Base-by-base conservation (phyloP, 2,888 invertebrate species). In the Coenonympha arcania region DNA sequence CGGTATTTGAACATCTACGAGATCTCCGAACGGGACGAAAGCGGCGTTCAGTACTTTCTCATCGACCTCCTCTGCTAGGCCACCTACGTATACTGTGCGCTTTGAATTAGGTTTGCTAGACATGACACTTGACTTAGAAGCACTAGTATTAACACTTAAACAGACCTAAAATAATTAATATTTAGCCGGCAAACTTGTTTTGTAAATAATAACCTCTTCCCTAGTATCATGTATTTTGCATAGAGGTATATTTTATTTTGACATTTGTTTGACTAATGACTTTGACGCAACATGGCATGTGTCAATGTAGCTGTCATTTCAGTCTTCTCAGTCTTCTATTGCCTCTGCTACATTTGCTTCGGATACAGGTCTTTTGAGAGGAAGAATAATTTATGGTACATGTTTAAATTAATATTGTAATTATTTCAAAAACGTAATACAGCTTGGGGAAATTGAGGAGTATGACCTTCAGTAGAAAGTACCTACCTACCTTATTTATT, bases 11-110 rank as follows among this genome's bases (percentile, higher is more conserved):
- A 99, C 94, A 75, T 99, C 98, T n/a, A 96, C 92, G 52, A 99
- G 92, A 75, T 99, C 99, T 6, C 99, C 99, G 76, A 99, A 99
- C 1, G 99, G 98, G 62, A 99, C 95, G 71, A 99, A 99, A 0
- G 99, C 99, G 46, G 97, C 96, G 75, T 96, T 95, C 26, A 99
- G 84, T 18, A 96, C 91, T 85, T 98, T 96, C 67, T 98, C 97
- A 64, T 96, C 96, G 0, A 98, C 98, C 86, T 99, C 99, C 69
- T 99, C 96, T 0, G 95, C 93, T 61, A 96, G 81, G 4, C 95
- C 95, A 22, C 96, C 95, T 11, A 94, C 94, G 69, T 95, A 95
- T 60, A 95, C 90, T 1, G 94, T 95, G 56, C 94, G 88, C 71
- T 95, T 95, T 20, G 92, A 90, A 70, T 92, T 92, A 1, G 90